These are phyloP conservation scores for Crocallis elinguaria DNA, from an alignment of 2,888 invertebrate species.

Conservation along the genomic window DNA sequence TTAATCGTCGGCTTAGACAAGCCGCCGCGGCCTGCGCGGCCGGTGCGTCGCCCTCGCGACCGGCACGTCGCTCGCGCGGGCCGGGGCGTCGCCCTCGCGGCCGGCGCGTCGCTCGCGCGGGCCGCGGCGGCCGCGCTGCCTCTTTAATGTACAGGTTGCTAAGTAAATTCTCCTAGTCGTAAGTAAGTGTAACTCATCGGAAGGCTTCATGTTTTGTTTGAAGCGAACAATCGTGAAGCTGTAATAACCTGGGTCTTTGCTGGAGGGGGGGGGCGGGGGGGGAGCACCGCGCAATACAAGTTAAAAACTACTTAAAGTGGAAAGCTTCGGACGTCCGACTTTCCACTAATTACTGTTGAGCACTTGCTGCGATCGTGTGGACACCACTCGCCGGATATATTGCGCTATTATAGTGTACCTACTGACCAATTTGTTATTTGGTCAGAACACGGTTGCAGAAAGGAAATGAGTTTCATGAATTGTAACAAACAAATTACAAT, in stretches of 20 bases:
- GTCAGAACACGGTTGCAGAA: no score
- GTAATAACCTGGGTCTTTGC: neutral
- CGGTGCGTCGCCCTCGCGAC: no score
- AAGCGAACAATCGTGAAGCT: constrained; percentile 1
- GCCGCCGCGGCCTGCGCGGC: constrained; percentile 4
- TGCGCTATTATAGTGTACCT: neutral
- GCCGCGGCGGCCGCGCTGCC: constrained; percentile 4
- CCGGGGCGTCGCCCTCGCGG: constrained; percentile 5
- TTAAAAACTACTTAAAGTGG: constrained; percentile 12
- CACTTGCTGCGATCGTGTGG: neutral
- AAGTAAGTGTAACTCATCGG: constrained; percentile 2
- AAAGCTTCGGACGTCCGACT: neutral
- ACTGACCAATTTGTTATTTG: neutral
- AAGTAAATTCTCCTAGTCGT: constrained; percentile 8
- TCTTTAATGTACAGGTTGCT: constrained; percentile 7
- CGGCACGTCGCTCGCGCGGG: no score
- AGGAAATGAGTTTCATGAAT: no score
- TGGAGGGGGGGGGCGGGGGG: neutral
- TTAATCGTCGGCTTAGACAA: constrained; percentile 44
- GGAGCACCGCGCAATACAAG: neutral
- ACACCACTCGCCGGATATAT: neutral
- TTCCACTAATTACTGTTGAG: neutral
- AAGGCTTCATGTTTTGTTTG: constrained; percentile 10
- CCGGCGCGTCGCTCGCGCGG: constrained; percentile 11
- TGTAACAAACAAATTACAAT: no score